Base-by-base conservation (phyloP, 1,140 invertebrate genomes). In the Leptinotarsa texana region DNA sequence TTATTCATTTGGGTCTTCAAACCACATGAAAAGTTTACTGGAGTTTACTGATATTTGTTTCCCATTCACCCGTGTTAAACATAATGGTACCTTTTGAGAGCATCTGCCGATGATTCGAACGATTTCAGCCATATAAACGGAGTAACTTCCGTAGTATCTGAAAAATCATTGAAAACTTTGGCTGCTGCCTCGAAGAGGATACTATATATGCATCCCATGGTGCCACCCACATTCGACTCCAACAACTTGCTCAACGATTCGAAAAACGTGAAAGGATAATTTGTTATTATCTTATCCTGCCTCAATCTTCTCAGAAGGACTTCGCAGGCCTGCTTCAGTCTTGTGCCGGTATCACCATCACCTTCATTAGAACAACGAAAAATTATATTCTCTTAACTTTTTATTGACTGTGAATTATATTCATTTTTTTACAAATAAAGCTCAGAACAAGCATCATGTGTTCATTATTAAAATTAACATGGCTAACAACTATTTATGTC, bases 311-410 rank as follows among this genome's bases (percentile, higher is more conserved):
- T 77, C 11, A 83, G 82, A 72, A 88, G 80, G 15, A 82, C 85
- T 81, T 86, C 82, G n/a, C 90, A 88, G 6, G 87, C 89, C n/a
- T 80, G 79, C 21, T 86, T 84, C 67, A 93, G 82, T 48, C 88
- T 90, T 15, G 86, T 88, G 6, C 93, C 92, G 83, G 89, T 91
- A 82, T 93, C 89, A 3, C 90, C 90, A 84, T 92, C 90, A 17
- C 74, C 78, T 75, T 33, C 48, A 78, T 76, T 67, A 63, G 42
- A 21, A n/a, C 51, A 72, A 11, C 33, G 33, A 42, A 42, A 42
- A 42, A 42, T 42, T 42, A 42, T 0, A 42, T 42, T 42, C 0
- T 42, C 33, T 42, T 11, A 63, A 63, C 4, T 4, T 63, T 22
- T 63, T 18, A 62, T 62, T 18, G 61, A 62, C n/a, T 21, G 63